phyloP scores from a whole-genome alignment of 2,888 invertebrate genomes.

The Pyrochroa serraticornis region DNA sequence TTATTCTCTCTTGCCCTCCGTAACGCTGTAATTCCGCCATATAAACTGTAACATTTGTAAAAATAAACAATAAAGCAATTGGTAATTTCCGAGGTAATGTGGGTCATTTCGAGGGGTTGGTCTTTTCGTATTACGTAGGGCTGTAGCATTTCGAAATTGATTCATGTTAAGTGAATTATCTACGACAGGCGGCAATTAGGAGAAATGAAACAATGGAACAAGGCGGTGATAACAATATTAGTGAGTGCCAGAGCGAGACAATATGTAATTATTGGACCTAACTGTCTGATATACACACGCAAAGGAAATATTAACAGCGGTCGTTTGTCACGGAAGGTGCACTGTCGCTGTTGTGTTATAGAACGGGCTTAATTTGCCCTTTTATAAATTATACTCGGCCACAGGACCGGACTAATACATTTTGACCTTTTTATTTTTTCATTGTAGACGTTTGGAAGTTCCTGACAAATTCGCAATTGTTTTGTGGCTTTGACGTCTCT shows the following conservation, averaged over 20 bases:
- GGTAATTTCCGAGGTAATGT: too few species aligned
- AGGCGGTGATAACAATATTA: conserved; percentile 49
- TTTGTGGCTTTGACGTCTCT: too few species aligned
- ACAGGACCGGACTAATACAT: not conserved
- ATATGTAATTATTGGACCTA: conserved; percentile 47
- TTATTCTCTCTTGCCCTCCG: too few species aligned
- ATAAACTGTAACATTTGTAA: too few species aligned
- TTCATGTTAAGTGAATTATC: conserved; percentile 31
- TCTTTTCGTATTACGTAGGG: conserved; percentile 1
- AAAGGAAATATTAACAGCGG: conserved; percentile 49
- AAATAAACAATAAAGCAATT: too few species aligned
- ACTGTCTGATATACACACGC: conserved; percentile 47
- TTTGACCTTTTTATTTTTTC: too few species aligned
- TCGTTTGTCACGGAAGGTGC: conserved; percentile 48
- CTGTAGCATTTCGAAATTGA: conserved; percentile 22
- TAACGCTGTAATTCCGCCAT: too few species aligned
- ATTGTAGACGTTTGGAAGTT: too few species aligned
- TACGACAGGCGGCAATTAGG: conserved; percentile 32
- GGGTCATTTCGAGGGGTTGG: not conserved
- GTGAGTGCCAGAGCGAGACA: conserved; percentile 50
- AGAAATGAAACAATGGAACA: conserved; percentile 36
- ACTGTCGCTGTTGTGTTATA: conserved; percentile 32
- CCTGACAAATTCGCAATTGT: too few species aligned
- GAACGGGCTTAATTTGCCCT: conserved; percentile 36
- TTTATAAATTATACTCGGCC: conserved; percentile 33